Evolutionary conservation across 2,113 vertebrate species (phyloP), one percentile per base, ranked within the genome.

Genomic region (Aspiorhynchus laticeps): DNA sequence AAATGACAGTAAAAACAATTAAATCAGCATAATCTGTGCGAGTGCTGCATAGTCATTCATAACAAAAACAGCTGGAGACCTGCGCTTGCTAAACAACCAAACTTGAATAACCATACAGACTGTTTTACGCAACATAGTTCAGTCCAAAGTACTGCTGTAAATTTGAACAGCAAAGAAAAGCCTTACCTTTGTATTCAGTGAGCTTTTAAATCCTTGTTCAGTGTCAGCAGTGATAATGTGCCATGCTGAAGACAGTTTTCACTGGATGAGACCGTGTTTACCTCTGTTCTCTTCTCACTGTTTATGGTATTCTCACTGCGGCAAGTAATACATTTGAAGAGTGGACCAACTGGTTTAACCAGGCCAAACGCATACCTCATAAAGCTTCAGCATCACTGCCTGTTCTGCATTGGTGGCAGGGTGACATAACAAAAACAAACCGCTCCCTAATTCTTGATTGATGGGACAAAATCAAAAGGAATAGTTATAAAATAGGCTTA

Each of bases 261-360:
- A 43, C 36, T 26, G 24, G 15, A 80, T 36, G 61, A n/a, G 65
- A 83, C 82, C 36, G 65, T 87, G 82, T 88, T 90, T 90, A 85
- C 51, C 59, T 56, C 48, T 3, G 83, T 56, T 38, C 33, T 73
- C 61, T 43, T 51, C 38, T n/a, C 43, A 69, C 73, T 87, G 33
- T 81, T 81, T 85, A 36, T 82, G 74, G 24, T 10, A 59, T 83
- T 33, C 46, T 79, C 46, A 77, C 14, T 14, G 88, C 85, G 80
- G 83, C 24, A 46, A 79, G 2, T 71, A 85, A 71, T 75, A 90
- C 88, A 63, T 17, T 61, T 67, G 19, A 65, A 46, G 53, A 91
- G 94, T 86, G 14, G 92, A 87, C 69, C 89, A 94, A 94, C 95
- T 86, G 93, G 95, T 95, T 94, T 61, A 67, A 87, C 88, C 82